Evolutionary conservation across 2,888 invertebrate genomes (phyloP).

Genomic region (Hylaea fasciaria): DNA sequence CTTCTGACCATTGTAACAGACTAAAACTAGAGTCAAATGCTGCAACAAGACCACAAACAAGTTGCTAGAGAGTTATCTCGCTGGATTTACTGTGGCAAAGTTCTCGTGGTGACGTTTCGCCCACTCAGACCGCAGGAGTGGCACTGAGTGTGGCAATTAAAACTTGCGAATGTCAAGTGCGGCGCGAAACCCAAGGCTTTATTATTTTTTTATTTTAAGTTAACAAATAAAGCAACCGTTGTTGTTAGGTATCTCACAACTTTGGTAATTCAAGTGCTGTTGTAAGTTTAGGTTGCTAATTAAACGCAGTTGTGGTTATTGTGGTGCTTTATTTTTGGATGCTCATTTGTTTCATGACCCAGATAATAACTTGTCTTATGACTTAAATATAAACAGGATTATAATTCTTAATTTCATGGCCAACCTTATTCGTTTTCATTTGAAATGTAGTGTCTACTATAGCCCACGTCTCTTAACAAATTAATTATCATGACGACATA

Average conservation of each 20-base stretch:
- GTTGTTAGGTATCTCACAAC: conserved; percentile 47
- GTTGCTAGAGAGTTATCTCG: conserved; percentile 30
- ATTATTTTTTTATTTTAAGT: conserved; percentile 72
- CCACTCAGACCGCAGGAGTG: conserved; percentile 72
- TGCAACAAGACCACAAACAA: conserved; percentile 33
- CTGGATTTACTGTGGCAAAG: conserved; percentile 55
- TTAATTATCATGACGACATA: no score
- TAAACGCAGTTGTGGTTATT: conserved; percentile 30
- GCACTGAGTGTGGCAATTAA: conserved; percentile 80
- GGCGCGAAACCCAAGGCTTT: conserved; percentile 61
- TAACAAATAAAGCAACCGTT: conserved; percentile 58
- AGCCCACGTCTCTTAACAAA: no score
- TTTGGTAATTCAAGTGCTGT: conserved; percentile 41
- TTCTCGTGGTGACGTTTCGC: conserved; percentile 61
- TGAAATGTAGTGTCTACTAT: no score
- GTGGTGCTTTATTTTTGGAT: conserved; percentile 2
- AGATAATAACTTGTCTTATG: no score
- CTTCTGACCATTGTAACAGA: conserved; percentile 3
- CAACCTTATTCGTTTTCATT: no score
- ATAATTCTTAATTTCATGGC: no score
- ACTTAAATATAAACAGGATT: no score
- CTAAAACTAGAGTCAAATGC: conserved; percentile 28
- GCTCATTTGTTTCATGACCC: not conserved
- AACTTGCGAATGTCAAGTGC: conserved; percentile 83
- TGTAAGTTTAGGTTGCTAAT: conserved; percentile 37